Percentiles rank a stretch among this genome's conserved stretches.
These are phyloP conservation scores for Bufo gargarizans DNA, from an alignment of 2,113 vertebrate genomes.

Conservation along the genomic window DNA sequence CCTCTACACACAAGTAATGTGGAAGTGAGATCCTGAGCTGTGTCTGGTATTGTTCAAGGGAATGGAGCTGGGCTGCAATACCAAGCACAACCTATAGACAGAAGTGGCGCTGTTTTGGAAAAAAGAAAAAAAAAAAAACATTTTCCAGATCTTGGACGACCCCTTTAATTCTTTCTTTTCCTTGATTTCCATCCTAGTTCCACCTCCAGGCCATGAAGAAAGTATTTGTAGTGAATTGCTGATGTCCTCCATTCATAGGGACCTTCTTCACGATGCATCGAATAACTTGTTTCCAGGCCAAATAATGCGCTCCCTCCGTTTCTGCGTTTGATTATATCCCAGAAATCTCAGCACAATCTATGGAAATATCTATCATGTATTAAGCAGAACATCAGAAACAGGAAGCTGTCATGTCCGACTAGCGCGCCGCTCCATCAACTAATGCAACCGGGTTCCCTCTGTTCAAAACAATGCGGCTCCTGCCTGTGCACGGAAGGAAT, in stretches of 20 bases:
- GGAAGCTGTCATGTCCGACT: not conserved
- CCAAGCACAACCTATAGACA: too few species aligned
- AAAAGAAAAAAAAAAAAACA: too few species aligned
- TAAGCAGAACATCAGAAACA: conserved; percentile 41
- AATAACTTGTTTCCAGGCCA: not conserved
- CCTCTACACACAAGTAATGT: too few species aligned
- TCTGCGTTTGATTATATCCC: conserved; percentile 26
- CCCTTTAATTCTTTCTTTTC: too few species aligned
- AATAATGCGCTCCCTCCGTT: not conserved
- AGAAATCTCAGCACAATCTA: conserved; percentile 22
- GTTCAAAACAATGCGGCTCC: not conserved
- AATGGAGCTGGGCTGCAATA: too few species aligned
- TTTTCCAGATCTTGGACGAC: too few species aligned
- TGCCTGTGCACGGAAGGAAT: not conserved
- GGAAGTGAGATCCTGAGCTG: too few species aligned
- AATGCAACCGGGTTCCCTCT: not conserved
- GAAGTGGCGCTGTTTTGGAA: too few species aligned
- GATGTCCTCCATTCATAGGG: not conserved
- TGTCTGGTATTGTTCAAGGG: too few species aligned
- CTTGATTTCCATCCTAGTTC: too few species aligned
- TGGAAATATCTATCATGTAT: conserved; percentile 17
- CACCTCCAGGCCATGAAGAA: too few species aligned
- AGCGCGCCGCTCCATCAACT: not conserved
- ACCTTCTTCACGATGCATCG: not conserved
- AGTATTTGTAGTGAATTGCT: not conserved